Evolutionary conservation across 1,140 invertebrate genomes (phyloP).

Genomic region (Panulirus ornatus): DNA sequence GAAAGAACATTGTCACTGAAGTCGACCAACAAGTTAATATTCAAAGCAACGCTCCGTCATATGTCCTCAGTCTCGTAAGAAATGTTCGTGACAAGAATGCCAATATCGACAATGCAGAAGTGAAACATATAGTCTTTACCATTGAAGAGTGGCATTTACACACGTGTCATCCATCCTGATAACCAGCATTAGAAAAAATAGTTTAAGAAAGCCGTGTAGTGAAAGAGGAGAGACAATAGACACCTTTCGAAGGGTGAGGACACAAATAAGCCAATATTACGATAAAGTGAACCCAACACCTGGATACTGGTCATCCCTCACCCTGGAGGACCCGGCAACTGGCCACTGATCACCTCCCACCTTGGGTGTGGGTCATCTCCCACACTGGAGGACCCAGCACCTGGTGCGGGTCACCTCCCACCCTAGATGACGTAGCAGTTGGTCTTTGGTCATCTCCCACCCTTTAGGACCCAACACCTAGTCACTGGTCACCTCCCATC

Average conservation of each 20-base stretch:
- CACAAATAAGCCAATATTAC: constrained; percentile 8
- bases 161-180: too few species aligned
- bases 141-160: too few species aligned
- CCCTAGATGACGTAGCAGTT: too few species aligned
- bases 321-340: neutral
- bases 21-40: constrained; percentile 4
- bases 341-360: too few species aligned
- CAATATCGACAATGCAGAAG: neutral
- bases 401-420: too few species aligned
- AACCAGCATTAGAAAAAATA: too few species aligned
- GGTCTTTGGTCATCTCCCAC: constrained; percentile 27
- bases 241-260: neutral
- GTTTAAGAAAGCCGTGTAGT: too few species aligned
- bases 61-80: neutral
- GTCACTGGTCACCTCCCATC: too few species aligned
- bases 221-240: too few species aligned
- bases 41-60: neutral
- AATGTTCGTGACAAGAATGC: neutral
- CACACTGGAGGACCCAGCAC: too few species aligned
- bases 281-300: constrained; percentile 29
- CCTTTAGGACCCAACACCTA: too few species aligned
- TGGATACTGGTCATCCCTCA: constrained; percentile 25
- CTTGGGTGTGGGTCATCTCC: too few species aligned
- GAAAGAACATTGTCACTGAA: neutral
- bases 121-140: neutral